These are phyloP conservation scores for Callopanchax toddi DNA, from an alignment of 2,113 vertebrate genomes.

Conservation along the genomic window DNA sequence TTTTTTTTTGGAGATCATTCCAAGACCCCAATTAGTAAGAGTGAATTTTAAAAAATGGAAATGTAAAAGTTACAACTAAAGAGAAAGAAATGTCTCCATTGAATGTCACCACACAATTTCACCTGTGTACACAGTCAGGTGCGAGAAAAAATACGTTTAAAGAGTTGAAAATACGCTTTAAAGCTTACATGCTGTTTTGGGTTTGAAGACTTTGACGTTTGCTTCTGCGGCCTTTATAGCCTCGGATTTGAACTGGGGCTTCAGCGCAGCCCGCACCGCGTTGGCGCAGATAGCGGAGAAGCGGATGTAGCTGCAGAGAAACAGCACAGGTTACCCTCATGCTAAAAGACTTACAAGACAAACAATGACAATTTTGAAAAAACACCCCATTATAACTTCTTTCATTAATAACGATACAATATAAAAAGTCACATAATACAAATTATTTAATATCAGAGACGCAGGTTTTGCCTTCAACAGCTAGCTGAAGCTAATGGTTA, in stretches of 20 bases:
- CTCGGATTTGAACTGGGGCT: conserved; percentile 83
- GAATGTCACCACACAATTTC: not conserved
- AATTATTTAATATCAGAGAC: not conserved
- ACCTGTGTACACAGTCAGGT: too few relatives aligned
- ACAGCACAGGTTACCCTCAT: conserved; percentile 40
- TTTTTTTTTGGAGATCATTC: too few relatives aligned
- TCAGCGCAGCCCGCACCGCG: conserved; percentile 87
- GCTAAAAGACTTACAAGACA: not conserved
- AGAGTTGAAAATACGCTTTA: accelerated
- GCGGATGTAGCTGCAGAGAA: conserved; percentile 87
- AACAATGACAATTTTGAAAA: not conserved
- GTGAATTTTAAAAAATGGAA: too few relatives aligned
- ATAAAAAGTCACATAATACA: too few relatives aligned
- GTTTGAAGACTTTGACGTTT: conserved; percentile 83
- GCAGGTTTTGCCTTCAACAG: not conserved
- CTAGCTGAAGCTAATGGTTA: conserved; percentile 8
- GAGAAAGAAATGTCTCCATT: not conserved
- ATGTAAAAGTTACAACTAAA: too few relatives aligned
- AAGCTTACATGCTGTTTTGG: conserved; percentile 83
- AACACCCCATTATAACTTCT: too few relatives aligned
- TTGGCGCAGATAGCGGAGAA: conserved; percentile 92
- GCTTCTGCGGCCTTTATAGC: conserved; percentile 82
- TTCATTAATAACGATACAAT: not conserved
- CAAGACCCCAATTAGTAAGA: too few relatives aligned
- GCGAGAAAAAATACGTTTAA: too few relatives aligned